Evolutionary conservation across 2,797 vertebrate genomes (phyloP).

Genomic region (Leucoraja ocellata): DNA sequence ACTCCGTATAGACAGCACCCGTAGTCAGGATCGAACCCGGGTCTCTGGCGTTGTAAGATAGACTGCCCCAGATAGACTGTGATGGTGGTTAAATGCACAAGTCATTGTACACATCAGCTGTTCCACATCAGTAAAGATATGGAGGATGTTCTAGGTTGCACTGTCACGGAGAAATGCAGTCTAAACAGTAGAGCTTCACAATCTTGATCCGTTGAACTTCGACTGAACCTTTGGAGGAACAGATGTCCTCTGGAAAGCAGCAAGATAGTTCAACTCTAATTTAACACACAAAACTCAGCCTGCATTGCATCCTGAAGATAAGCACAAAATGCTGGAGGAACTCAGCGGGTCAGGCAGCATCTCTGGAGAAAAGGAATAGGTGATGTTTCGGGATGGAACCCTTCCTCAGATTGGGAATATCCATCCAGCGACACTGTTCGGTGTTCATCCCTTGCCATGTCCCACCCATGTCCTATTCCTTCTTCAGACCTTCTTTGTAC

Average conservation of each 20-base stretch:
- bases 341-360: too few relatives aligned
- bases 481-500: too few relatives aligned
- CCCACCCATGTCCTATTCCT: too few relatives aligned
- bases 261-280: background rate
- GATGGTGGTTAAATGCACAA: background rate
- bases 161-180: background rate
- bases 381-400: too few relatives aligned
- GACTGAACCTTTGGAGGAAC: background rate
- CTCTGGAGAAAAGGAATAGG: background rate
- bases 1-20: too few relatives aligned
- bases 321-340: too few relatives aligned
- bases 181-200: background rate
- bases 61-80: background rate
- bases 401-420: too few relatives aligned
- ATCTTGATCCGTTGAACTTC: background rate
- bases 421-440: too few relatives aligned
- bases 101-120: background rate
- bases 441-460: too few relatives aligned
- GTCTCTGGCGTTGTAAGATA: too few relatives aligned
- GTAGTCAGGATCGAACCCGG: too few relatives aligned
- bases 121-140: background rate
- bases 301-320: background rate
- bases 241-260: background rate
- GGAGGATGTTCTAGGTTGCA: background rate
- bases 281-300: background rate